Conservation (phyloP, 2,113 vertebrate species). For the Eclectus roratus region DNA sequence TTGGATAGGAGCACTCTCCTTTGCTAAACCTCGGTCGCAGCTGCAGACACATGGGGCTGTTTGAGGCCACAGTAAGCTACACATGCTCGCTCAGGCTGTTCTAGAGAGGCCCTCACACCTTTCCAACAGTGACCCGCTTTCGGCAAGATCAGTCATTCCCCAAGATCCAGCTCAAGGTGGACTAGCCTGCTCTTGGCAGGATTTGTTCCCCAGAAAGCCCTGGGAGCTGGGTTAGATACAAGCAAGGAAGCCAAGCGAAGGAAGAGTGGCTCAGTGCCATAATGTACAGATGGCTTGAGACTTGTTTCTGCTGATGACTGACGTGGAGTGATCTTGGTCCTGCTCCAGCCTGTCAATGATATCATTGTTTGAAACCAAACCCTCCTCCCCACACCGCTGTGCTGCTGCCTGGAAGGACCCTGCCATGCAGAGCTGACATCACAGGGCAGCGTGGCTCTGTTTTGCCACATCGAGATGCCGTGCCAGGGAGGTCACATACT, state of each 20-base stretch:
- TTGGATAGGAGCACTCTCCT: not conserved
- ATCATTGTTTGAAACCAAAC: conserved; percentile 66
- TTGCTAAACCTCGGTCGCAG: not conserved
- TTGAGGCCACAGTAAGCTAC: not conserved
- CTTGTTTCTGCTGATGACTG: conserved; percentile 40
- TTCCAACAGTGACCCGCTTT: not conserved
- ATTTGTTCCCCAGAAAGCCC: conserved; percentile 77
- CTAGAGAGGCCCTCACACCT: not conserved
- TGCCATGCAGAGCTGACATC: not conserved
- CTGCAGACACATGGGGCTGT: not conserved
- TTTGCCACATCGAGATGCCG: not conserved
- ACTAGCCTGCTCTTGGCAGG: conserved; percentile 39
- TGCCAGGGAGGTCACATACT: not conserved
- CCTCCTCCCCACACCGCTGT: not conserved
- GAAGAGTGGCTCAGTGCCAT: conserved; percentile 65
- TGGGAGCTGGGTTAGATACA: not conserved
- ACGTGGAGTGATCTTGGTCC: not conserved
- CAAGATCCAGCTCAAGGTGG: not conserved
- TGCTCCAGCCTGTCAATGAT: conserved; percentile 58
- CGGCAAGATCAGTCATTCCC: not conserved
- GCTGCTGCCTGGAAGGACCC: not conserved
- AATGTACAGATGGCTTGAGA: conserved; percentile 66
- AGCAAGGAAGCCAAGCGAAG: not conserved
- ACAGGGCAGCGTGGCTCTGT: not conserved
- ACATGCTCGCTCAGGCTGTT: accelerated